Conservation (phyloP, 2,888 invertebrate genomes). For the Tachystola acroxantha region DNA sequence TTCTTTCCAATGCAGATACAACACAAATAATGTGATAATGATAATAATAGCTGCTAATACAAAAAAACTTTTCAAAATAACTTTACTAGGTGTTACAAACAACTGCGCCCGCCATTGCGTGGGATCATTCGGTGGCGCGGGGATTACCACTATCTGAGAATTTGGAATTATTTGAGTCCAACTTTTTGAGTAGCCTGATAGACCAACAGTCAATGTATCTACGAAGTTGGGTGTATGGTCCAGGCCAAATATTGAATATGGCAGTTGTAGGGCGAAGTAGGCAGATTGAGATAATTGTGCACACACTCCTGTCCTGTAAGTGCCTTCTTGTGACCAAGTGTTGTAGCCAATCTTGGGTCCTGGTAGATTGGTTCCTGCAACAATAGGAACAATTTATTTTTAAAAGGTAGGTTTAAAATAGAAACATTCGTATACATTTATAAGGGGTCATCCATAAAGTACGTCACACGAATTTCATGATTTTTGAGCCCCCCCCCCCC, state of each 20-base stretch:
- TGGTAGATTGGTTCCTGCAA: conserved; percentile 88
- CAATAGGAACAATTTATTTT: no score
- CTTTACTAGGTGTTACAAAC: conserved; percentile 96
- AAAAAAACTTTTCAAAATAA: conserved; percentile 94
- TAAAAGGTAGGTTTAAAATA: no score
- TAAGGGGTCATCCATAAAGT: no score
- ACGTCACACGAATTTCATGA: no score
- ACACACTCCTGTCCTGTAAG: conserved; percentile 86
- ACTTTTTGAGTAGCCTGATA: conserved; percentile 82
- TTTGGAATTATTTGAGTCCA: conserved; percentile 98
- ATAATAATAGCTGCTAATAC: conserved; percentile 92
- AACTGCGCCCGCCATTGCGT: conserved; percentile 92
- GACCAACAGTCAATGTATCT: conserved; percentile 89
- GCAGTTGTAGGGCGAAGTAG: conserved; percentile 94
- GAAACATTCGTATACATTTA: no score
- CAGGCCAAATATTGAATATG: conserved; percentile 97
- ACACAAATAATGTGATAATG: conserved; percentile 90
- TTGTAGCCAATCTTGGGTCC: conserved; percentile 93
- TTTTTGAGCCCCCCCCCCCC: no score
- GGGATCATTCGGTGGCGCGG: conserved; percentile 87
- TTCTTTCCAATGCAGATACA: conserved; percentile 94
- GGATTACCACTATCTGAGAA: conserved; percentile 97
- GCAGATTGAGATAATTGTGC: conserved; percentile 95
- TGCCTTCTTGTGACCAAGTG: conserved; percentile 93
- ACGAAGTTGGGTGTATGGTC: conserved; percentile 99